Base-by-base conservation (phyloP, 2,888 invertebrate species). In the Mystacides longicornis region DNA sequence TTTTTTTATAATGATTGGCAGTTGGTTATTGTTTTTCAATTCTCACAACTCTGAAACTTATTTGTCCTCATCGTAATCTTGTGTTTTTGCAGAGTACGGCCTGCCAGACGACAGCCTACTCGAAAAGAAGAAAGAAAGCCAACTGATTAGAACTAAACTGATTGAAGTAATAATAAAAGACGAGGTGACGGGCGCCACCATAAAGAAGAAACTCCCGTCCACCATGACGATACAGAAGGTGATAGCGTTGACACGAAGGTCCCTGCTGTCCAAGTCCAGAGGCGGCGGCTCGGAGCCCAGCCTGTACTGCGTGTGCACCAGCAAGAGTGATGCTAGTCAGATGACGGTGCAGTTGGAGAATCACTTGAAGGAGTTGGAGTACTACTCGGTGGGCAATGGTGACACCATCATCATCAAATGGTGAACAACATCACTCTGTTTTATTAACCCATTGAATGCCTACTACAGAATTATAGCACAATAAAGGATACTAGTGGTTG, bases 201-300 rank as follows among this genome's bases (percentile, higher is more conserved):
- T 86, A 51, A 81, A 81, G 64, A 89, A 89, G 69, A 87, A 86
- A 67, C 77, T 92, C 64, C 83, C 89, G 11, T 80, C 84, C 1
- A 82, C 86, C 55, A 89, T 93, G 81, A 80, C 83, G 3, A 85
- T 93, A 14, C 89, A 90, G 68, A 93, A 93, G 69, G 74, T 95
- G 60, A 84, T 86, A 64, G 87, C 87, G 65, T 73, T 95, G 62
- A 81, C 87, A 1, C 87, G 89, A 67, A 83, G 89, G 69, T 72
- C 90, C 62, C 89, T 89, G 67, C 77, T 81, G 2, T 14, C 49
- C 19, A 55, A 55, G 45, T 23, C 14, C 11, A 46, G 33, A 2
- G 53, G 20, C 9, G 52, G 11, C 23, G 43, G 43, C 7, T 23
- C 42, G 5, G 52, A 52, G 23, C 79, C 80, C 0, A 69, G 63